phyloP scores from a whole-genome alignment of 2,888 invertebrate genomes.

The Fragum fragum region DNA sequence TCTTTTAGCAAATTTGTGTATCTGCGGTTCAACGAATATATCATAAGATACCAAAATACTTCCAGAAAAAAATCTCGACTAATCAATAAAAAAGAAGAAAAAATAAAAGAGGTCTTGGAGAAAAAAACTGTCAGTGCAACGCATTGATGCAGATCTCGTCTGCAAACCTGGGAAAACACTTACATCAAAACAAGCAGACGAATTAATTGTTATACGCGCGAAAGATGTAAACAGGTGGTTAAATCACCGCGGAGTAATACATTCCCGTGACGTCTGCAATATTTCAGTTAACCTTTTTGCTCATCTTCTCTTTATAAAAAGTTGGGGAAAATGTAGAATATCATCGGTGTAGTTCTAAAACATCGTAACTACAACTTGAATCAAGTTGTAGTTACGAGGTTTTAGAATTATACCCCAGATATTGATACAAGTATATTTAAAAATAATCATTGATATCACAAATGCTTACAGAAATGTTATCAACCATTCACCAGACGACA shows the following conservation, averaged over 20 bases:
- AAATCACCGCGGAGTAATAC: conserved; percentile 29
- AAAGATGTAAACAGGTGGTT: conserved; percentile 26
- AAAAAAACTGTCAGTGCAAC: conserved; percentile 22
- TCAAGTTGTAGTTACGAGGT: no score
- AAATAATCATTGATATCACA: no score
- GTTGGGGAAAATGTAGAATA: no score
- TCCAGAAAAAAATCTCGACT: conserved; percentile 12
- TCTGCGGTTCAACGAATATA: background rate
- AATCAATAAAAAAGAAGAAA: conserved; percentile 1
- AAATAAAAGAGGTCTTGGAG: conserved; percentile 19
- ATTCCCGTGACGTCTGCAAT: conserved; percentile 17
- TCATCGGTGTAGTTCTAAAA: no score
- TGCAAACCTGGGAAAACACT: conserved; percentile 19
- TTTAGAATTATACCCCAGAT: no score
- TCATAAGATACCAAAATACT: conserved; percentile 23
- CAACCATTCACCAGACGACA: no score
- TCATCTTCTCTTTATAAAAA: no score
- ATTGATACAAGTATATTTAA: background rate
- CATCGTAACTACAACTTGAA: no score
- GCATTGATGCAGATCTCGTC: conserved; percentile 26
- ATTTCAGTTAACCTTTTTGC: background rate
- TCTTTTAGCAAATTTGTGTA: conserved; percentile 1
- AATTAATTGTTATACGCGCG: conserved; percentile 13
- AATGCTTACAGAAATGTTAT: background rate
- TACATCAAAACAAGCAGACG: conserved; percentile 23